Conservation (phyloP, 2,888 invertebrate species). For the Pyrochroa serraticornis region DNA sequence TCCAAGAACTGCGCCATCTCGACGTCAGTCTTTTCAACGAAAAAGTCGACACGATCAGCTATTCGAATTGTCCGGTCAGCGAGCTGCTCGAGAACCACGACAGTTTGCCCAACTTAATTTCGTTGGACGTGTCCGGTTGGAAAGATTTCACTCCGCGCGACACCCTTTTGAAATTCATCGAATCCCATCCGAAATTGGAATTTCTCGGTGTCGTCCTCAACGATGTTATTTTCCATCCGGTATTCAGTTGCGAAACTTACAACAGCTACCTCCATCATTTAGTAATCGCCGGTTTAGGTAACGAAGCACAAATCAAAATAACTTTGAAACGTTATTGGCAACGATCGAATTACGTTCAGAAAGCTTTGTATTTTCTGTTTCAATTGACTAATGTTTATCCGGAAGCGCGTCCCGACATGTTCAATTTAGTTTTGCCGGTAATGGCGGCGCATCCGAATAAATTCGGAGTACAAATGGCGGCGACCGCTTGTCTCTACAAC, state of each 20-base stretch:
- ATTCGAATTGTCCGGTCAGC: slow-evolving; percentile 47
- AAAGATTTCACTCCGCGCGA: slow-evolving; percentile 40
- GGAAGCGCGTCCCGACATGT: slow-evolving; percentile 66
- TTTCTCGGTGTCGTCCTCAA: slow-evolving; percentile 53
- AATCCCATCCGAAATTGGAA: slow-evolving; percentile 47
- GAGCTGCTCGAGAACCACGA: slow-evolving; percentile 56
- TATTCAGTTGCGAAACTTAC: slow-evolving; percentile 42
- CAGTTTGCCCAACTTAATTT: slow-evolving; percentile 62
- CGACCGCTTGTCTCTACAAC: slow-evolving; percentile 77
- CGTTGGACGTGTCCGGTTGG: slow-evolving; percentile 69
- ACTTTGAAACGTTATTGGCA: slow-evolving; percentile 64
- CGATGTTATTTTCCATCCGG: slow-evolving; percentile 47
- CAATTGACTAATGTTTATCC: slow-evolving; percentile 58
- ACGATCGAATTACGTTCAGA: slow-evolving; percentile 68
- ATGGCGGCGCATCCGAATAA: slow-evolving; percentile 59
- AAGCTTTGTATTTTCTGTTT: slow-evolving; percentile 70
- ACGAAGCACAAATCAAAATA: slow-evolving; percentile 55
- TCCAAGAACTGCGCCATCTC: slow-evolving; percentile 47
- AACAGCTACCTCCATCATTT: slow-evolving; percentile 40
- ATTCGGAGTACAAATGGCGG: slow-evolving; percentile 75
- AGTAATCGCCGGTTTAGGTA: slow-evolving; percentile 49
- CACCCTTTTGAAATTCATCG: slow-evolving; percentile 43
- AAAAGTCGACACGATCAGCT: slow-evolving; percentile 46
- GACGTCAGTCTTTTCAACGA: slow-evolving; percentile 52
- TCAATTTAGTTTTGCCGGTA: slow-evolving; percentile 63